Base-by-base conservation (phyloP, 2,797 vertebrate genomes). In the Phataginus tricuspis region DNA sequence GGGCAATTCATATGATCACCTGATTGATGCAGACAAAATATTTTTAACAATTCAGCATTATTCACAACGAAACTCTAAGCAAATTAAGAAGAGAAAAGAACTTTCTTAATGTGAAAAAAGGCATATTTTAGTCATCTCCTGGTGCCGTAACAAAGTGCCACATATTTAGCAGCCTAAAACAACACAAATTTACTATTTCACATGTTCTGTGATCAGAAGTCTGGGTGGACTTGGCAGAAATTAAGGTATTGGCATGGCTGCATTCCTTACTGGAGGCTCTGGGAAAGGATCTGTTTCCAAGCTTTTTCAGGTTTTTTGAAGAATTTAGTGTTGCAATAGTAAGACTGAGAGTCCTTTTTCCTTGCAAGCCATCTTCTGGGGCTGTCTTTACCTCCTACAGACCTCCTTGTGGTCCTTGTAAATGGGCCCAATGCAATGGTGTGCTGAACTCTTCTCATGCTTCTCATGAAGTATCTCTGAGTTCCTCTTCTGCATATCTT, bases 71-170 rank as follows among this genome's bases (percentile, higher is more conserved):
- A 82, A 86, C 7, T 51, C 19, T 42, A 90, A 83, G 13, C 7
- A 92, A 91, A 91, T 82, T 72, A 85, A 93, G 42, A 85, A 71
- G 13, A 42, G 13, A 96, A 57, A 4, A 14, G 11, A 80, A 64
- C 16, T 66, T n/a, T 49, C 29, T n/a, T 53, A 92, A 93, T 55
- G 7, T 61, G n/a, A 63, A 27, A 82, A 84, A 64, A 7, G 31
- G 3, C 4, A 74, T 78, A 13, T 64, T n/a, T 66, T 88, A 49
- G 6, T 66, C 82, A 63, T 79, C 4, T 75, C 66, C 18, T 85
- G 18, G 18, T 82, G 4, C 1, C 8, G 3, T 66, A 68, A 53
- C 19, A 72, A 91, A 12, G 80, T 31, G 64, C 11, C n/a, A 88
- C 10, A 75, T 85, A 86, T 42, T 68, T 25, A 64, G 45, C 18